phyloP scores from a whole-genome alignment of 2,888 invertebrate species.

The Harmothoe impar region DNA sequence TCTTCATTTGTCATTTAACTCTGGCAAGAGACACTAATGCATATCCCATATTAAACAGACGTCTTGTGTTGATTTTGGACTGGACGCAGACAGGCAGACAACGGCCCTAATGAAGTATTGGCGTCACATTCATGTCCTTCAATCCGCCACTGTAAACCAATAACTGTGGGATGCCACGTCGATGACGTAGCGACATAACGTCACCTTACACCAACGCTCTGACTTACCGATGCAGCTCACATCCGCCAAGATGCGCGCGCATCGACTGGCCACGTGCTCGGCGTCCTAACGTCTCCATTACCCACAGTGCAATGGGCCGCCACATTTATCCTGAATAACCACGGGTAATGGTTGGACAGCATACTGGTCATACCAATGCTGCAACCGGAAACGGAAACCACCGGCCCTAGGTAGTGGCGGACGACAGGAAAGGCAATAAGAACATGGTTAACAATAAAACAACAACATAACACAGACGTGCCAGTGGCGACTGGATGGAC shows the following conservation, averaged over 20 bases:
- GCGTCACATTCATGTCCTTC: not conserved
- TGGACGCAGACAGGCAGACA: too few relatives aligned
- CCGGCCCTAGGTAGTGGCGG: not conserved
- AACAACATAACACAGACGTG: too few relatives aligned
- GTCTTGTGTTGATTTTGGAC: not conserved
- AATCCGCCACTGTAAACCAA: not conserved
- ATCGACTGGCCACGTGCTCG: conserved; percentile 24
- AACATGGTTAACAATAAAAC: too few relatives aligned
- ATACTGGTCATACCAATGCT: too few relatives aligned
- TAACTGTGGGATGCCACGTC: not conserved
- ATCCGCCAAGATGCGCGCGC: conserved; percentile 1
- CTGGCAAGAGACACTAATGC: conserved; percentile 4
- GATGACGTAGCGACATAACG: not conserved
- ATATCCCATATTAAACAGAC: not conserved
- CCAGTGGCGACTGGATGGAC: too few relatives aligned
- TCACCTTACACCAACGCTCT: not conserved
- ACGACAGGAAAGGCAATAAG: not conserved
- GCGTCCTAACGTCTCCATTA: conserved; percentile 4
- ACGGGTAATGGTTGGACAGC: too few relatives aligned
- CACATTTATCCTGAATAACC: not conserved
- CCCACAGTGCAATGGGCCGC: not conserved
- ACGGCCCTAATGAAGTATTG: not conserved
- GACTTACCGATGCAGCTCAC: not conserved
- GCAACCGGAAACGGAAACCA: not conserved
- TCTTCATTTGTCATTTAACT: not conserved